Conservation (phyloP, 2,797 vertebrate genomes). For the Danio choprae region DNA sequence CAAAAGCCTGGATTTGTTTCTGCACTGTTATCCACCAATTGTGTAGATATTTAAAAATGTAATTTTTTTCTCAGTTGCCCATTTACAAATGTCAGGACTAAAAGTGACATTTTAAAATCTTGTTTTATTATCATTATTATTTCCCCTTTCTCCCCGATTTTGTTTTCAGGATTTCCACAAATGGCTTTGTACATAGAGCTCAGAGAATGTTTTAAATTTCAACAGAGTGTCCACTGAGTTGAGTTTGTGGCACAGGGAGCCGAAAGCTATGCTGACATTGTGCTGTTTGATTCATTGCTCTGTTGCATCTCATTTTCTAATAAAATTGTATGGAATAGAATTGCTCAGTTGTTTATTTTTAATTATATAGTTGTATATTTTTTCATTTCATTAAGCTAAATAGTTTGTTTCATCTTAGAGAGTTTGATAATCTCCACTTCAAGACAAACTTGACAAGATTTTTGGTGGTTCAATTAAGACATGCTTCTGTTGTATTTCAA, state of each 20-base stretch:
- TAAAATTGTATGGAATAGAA: conserved; percentile 73
- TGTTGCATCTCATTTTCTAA: conserved; percentile 84
- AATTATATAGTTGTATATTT: too few relatives aligned
- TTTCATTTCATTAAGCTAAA: not conserved
- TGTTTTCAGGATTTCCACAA: conserved; percentile 80
- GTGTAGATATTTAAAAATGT: conserved; percentile 52
- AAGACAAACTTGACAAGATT: too few relatives aligned
- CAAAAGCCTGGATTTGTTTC: conserved; percentile 63
- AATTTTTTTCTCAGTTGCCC: conserved; percentile 69
- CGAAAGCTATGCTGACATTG: conserved; percentile 87
- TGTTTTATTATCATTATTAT: conserved; percentile 66
- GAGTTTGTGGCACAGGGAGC: conserved; percentile 84
- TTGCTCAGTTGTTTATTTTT: conserved; percentile 7
- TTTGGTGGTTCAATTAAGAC: not conserved
- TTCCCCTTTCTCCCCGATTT: conserved; percentile 70
- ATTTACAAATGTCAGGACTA: conserved; percentile 12
- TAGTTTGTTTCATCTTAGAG: too few relatives aligned
- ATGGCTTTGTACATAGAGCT: conserved; percentile 91
- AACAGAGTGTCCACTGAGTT: conserved; percentile 85
- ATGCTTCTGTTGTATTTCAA: not conserved
- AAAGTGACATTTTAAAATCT: conserved; percentile 74
- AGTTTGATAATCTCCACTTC: too few relatives aligned
- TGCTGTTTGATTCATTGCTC: conserved; percentile 78
- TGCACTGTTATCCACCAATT: conserved; percentile 61
- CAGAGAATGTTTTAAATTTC: conserved; percentile 91